phyloP scores from a whole-genome alignment of 1,140 invertebrate species.

The Myzus persicae region DNA sequence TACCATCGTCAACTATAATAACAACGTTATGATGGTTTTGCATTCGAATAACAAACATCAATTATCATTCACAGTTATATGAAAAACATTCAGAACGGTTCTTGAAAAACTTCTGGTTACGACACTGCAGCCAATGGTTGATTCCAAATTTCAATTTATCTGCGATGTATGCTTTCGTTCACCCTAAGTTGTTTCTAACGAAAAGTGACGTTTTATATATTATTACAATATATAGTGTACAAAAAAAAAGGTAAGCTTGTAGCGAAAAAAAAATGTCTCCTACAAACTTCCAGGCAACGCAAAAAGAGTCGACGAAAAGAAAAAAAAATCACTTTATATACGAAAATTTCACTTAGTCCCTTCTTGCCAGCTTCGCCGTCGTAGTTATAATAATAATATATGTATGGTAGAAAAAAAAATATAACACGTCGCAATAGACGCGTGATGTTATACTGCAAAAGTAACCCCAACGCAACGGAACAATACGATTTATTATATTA shows the following conservation, averaged over 20 bases:
- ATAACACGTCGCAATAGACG: neutral
- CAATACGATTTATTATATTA: neutral
- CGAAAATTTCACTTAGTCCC: conserved; percentile 13
- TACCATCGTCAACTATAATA: too few relatives aligned
- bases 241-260: neutral
- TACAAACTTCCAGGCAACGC: neutral
- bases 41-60: neutral
- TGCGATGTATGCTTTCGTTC: neutral
- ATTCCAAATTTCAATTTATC: conserved; percentile 10
- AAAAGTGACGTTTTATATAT: neutral
- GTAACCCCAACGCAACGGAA: neutral
- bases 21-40: neutral
- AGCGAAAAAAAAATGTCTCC: neutral
- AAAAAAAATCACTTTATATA: conserved; percentile 1
- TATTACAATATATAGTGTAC: neutral
- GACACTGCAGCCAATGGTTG: neutral
- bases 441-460: neutral
- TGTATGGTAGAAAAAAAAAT: neutral
- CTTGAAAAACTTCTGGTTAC: conserved; percentile 1
- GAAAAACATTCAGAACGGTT: neutral
- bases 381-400: neutral
- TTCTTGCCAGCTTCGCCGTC: neutral
- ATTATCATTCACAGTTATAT: neutral
- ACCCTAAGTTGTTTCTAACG: neutral
- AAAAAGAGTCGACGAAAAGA: neutral